Evolutionary conservation across 2,888 invertebrate species (phyloP).

Genomic region (Falcaria lacertinaria): DNA sequence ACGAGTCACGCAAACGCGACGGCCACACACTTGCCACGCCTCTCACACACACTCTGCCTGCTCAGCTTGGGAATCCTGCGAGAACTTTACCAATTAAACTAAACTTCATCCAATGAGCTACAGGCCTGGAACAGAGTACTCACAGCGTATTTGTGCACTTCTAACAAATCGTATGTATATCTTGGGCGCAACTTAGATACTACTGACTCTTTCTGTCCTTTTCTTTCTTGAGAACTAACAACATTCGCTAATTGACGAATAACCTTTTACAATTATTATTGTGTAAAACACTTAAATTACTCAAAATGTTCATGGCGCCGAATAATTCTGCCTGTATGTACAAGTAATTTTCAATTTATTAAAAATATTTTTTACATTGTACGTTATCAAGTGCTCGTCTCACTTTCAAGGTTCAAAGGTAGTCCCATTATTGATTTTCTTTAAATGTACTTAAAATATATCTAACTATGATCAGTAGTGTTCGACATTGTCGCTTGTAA

Average conservation of each 20-base stretch:
- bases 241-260: no score
- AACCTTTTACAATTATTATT: no score
- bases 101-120: conserved; percentile 26
- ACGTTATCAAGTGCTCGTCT: conserved; percentile 43
- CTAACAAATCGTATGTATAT: no score
- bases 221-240: no score
- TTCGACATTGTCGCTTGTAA: no score
- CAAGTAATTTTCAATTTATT: conserved; percentile 5
- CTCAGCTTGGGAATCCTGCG: conserved; percentile 41
- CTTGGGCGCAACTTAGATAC: no score
- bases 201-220: no score
- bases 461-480: no score
- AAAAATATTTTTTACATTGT: conserved; percentile 4
- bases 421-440: conserved; percentile 40
- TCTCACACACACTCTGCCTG: conserved; percentile 39
- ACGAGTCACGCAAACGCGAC: conserved; percentile 53
- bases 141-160: not conserved
- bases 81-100: conserved; percentile 32
- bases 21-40: conserved; percentile 27
- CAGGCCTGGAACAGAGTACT: conserved; percentile 3
- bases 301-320: no score
- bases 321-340: no score
- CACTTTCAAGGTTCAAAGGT: conserved; percentile 64
- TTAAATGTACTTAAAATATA: no score
- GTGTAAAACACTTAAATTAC: no score